Conservation (phyloP, 2,888 invertebrate genomes). For the Pogonocherus hispidulus region DNA sequence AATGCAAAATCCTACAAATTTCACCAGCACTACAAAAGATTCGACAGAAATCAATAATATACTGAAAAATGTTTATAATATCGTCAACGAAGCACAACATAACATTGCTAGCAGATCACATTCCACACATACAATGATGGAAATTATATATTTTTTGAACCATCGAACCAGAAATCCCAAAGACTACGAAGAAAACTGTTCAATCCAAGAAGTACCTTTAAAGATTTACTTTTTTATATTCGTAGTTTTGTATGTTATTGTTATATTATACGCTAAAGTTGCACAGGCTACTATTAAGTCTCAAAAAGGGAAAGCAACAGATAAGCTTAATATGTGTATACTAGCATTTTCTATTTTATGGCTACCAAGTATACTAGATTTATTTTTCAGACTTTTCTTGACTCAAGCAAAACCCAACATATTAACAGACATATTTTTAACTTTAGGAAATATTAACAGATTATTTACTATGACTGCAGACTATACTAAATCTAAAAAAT, state of each 20-base stretch:
- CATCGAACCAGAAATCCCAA: conserved; percentile 41
- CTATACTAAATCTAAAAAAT: conserved; percentile 49
- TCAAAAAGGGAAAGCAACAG: conserved; percentile 32
- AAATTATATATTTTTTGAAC: conserved; percentile 51
- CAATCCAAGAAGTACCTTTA: conserved; percentile 42
- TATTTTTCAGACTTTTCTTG: conserved; percentile 60
- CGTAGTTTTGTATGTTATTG: conserved; percentile 54
- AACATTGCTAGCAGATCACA: conserved; percentile 37
- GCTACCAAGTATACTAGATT: conserved; percentile 62
- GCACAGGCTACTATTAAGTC: conserved; percentile 51
- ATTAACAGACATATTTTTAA: conserved; percentile 56
- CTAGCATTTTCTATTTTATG: conserved; percentile 59
- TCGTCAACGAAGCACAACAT: conserved; percentile 52
- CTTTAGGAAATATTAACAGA: conserved; percentile 57
- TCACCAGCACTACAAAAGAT: conserved; percentile 45
- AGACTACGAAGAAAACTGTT: conserved; percentile 38
- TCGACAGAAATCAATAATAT: conserved; percentile 57
- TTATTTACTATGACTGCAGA: conserved; percentile 51
- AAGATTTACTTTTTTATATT: conserved; percentile 60
- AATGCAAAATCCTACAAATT: conserved; percentile 55
- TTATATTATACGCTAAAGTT: conserved; percentile 60
- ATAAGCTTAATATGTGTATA: conserved; percentile 51
- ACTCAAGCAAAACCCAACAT: conserved; percentile 52
- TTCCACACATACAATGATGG: conserved; percentile 45
- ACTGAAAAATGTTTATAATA: conserved; percentile 59